These are phyloP conservation scores for Myotis pilosus DNA, from an alignment of 2,797 vertebrate species.

Conservation along the genomic window DNA sequence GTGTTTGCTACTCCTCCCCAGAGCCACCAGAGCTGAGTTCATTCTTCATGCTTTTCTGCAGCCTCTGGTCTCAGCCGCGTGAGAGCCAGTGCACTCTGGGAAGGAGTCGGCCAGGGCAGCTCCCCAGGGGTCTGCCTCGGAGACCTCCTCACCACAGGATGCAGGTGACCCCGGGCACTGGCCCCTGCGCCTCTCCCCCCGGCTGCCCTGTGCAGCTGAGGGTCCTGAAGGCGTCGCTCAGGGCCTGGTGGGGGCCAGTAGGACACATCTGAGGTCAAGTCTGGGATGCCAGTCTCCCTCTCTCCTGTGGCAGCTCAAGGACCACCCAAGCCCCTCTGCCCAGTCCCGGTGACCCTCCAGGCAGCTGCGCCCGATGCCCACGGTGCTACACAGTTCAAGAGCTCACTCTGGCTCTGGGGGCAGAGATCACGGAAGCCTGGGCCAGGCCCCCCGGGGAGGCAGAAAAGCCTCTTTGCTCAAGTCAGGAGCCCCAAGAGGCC, in stretches of 20 bases:
- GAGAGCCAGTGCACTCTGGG: not conserved
- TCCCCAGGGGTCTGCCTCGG: not conserved
- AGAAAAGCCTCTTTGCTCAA: not conserved
- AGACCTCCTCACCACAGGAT: not conserved
- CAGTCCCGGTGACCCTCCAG: not conserved
- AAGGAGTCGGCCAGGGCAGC: not conserved
- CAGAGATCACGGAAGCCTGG: not conserved
- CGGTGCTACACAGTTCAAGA: not conserved
- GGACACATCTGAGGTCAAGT: not conserved
- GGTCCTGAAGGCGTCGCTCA: fast-evolving
- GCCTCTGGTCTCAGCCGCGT: not conserved
- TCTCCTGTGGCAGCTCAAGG: not conserved
- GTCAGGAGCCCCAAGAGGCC: not conserved
- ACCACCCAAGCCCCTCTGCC: not conserved
- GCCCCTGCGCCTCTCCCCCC: not conserved
- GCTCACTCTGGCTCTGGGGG: not conserved
- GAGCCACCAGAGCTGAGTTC: not conserved
- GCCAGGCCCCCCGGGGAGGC: not conserved
- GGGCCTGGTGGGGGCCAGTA: fast-evolving
- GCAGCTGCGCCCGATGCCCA: fast-evolving
- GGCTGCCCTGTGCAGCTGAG: not conserved
- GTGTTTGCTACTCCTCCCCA: not conserved
- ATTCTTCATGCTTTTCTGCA: not conserved
- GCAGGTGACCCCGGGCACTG: not conserved
- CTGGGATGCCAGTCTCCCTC: not conserved